Base-by-base conservation (phyloP, 1,140 invertebrate species). In the Argopecten irradians region DNA sequence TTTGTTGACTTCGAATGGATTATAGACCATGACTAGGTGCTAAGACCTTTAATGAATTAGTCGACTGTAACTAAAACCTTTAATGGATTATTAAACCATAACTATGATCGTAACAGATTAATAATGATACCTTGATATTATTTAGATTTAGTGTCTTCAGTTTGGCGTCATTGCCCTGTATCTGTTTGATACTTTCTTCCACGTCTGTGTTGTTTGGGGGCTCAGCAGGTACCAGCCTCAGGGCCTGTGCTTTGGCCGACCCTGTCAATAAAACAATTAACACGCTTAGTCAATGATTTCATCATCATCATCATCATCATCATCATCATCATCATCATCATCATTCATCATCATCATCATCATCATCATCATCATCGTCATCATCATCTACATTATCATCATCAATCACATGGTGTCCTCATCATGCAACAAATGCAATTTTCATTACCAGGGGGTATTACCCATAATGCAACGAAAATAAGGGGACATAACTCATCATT, bases 161-260 rank as follows among this genome's bases (percentile, higher is more conserved):
- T 88, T 97, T 97, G 90, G 97, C 96, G 96, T 99, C 98, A 95
- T 99, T 98, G 87, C 97, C 97, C 93, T 98, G 94, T 55, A 99
- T 97, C 96, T 97, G 97, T 95, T 98, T 97, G 93, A 99, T 97
- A 90, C 98, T 98, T 91, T 98, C 97, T 88, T 99, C 98, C 39
- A 98, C 97, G 95, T 99, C 98, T 91, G 98, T 99, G 93, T 97
- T 97, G 95, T 99, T 99, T 88, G 98, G 98, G 89, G 98, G 98
- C 93, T 99, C 98, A 19, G 95, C 93, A 34, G 98, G 98, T 93
- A 97, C 97, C 92, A 97, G 96, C 97, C 99, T 99, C 89, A 97
- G 98, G 96, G 98, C 97, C 92, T 98, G 97, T 88, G 98, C 98
- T 96, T 99, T 99, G 14, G 98, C 99, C 92, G 99, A 97, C 92